phyloP scores from a whole-genome alignment of 2,888 invertebrate genomes.

The Brachypalpus laphriformis region DNA sequence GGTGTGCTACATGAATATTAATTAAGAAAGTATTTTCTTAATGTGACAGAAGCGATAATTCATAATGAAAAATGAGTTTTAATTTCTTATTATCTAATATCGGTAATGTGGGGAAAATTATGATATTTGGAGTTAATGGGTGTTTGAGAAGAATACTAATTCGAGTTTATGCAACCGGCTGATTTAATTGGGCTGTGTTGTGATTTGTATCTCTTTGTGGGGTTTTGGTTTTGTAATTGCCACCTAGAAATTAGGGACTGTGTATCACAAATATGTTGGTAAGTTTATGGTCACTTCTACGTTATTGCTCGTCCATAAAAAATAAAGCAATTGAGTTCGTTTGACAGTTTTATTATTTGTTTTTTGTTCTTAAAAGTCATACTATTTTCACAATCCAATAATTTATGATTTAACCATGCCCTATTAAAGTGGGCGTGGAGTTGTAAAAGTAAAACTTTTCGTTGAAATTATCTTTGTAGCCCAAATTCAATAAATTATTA shows the following conservation, averaged over 20 bases:
- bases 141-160: slow-evolving; percentile 30
- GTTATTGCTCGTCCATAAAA: too few species aligned
- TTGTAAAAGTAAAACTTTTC: too few species aligned
- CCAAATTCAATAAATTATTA: too few species aligned
- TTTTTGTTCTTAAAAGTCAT: too few species aligned
- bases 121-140: slow-evolving; percentile 10
- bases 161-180: slow-evolving; percentile 2
- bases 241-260: background rate
- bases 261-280: too few species aligned
- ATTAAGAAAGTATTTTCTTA: slow-evolving; percentile 21
- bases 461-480: too few species aligned
- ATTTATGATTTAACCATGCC: too few species aligned
- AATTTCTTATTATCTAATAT: slow-evolving; percentile 43
- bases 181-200: background rate
- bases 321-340: too few species aligned
- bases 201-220: background rate
- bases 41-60: slow-evolving; percentile 30
- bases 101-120: background rate
- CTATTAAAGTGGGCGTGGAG: too few species aligned
- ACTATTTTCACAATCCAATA: too few species aligned
- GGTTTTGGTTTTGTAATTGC: background rate
- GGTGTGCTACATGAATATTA: slow-evolving; percentile 63
- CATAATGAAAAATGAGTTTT: slow-evolving; percentile 36
- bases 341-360: too few species aligned
- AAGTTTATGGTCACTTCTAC: too few species aligned